Evolutionary conservation across 2,888 invertebrate species (phyloP).

Genomic region (Orchesellides sinensis): DNA sequence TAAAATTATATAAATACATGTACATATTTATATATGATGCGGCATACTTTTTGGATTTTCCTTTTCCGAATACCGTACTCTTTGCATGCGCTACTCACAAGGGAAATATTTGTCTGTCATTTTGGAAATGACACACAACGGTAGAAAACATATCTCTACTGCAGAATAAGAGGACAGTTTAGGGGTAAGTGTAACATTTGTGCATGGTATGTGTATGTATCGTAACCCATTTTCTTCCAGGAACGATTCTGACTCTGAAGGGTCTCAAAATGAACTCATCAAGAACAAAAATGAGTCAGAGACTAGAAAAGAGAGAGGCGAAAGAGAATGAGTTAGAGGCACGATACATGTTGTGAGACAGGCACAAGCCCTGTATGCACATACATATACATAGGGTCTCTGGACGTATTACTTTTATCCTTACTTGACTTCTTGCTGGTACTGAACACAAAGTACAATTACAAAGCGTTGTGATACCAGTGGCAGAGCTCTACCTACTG

Average conservation of each 20-base stretch:
- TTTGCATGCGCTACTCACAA: not conserved
- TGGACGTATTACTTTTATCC: not conserved
- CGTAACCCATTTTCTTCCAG: not conserved
- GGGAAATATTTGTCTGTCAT: conserved; percentile 17
- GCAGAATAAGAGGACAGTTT: no score
- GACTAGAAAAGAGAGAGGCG: not conserved
- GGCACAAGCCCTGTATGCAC: not conserved
- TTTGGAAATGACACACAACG: conserved; percentile 11
- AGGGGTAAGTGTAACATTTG: no score
- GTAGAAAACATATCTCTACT: no score
- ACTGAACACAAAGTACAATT: no score
- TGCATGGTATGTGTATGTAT: no score
- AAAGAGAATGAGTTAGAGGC: not conserved
- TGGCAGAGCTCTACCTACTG: not conserved
- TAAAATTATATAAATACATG: no score
- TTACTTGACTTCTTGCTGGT: not conserved
- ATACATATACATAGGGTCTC: not conserved
- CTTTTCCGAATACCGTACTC: no score
- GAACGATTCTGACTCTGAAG: not conserved
- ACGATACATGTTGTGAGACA: not conserved
- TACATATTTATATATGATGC: no score
- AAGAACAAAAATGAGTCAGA: conserved; percentile 12
- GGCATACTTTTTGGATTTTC: no score
- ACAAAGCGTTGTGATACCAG: no score
- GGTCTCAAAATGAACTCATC: conserved; percentile 27